Percentiles rank a stretch among this genome's conserved stretches.
These are phyloP conservation scores for Acromyrmex echinatior DNA, from an alignment of 1,140 invertebrate genomes.

Conservation along the genomic window DNA sequence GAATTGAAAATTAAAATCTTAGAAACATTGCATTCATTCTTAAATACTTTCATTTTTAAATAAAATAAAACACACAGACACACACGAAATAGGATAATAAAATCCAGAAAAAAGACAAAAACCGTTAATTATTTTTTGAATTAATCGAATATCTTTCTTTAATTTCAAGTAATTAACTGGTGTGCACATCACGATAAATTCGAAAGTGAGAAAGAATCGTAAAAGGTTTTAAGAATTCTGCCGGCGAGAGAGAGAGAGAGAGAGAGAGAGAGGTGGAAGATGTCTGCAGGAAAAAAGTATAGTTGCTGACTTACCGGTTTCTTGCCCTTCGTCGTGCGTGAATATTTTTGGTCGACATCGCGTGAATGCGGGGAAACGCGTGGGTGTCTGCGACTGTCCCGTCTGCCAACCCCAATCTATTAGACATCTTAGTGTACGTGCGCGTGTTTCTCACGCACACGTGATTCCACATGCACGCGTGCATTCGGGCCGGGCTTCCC, in stretches of 20 bases:
- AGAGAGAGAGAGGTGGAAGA: constrained; percentile 67
- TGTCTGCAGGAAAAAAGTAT: constrained; percentile 69
- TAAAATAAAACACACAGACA: no score
- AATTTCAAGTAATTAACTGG: not conserved
- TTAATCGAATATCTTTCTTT: not conserved
- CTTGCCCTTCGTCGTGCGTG: constrained; percentile 78
- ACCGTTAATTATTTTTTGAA: not conserved
- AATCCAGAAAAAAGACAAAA: not conserved
- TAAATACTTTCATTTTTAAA: no score
- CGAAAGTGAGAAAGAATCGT: constrained; percentile 4
- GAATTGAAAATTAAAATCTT: constrained; percentile 10
- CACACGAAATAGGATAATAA: not conserved
- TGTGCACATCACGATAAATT: constrained; percentile 18
- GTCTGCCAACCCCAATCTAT: constrained; percentile 77
- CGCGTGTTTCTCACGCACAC: constrained; percentile 55
- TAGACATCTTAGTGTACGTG: constrained; percentile 66
- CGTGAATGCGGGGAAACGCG: constrained; percentile 76
- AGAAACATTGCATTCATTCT: not conserved
- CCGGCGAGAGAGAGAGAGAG: not conserved
- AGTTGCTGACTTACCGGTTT: constrained; percentile 76
- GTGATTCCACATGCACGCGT: constrained; percentile 38
- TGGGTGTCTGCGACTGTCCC: constrained; percentile 75
- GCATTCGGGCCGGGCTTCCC: constrained; percentile 39
- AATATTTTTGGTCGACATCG: constrained; percentile 78
- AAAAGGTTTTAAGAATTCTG: constrained; percentile 27